A percentile compares a stretch with the other conserved stretches of the same genome.
These are phyloP conservation scores for Margarornis squamiger DNA, from an alignment of 2,797 vertebrate genomes.

Conservation along the genomic window DNA sequence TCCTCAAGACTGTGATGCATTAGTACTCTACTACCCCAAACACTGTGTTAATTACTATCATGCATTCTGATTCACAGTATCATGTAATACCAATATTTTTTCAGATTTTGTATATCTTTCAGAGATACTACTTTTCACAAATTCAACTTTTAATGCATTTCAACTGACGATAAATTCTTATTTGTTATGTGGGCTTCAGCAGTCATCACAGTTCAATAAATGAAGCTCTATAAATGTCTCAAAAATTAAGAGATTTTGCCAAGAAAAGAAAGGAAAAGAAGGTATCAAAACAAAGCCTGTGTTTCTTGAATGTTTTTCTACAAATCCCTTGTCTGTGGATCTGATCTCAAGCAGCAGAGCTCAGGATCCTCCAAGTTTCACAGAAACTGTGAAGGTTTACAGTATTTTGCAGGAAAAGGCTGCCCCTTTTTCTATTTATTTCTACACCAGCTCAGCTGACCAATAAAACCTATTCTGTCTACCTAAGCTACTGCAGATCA, in stretches of 20 bases:
- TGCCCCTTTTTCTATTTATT: not conserved
- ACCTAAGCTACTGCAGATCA: not conserved
- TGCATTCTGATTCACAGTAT: not conserved
- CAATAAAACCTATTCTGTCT: not conserved
- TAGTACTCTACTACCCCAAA: not conserved
- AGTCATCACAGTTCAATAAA: not conserved
- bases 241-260: not conserved
- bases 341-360: not conserved
- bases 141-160: not conserved
- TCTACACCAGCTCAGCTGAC: not conserved
- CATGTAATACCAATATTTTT: not conserved
- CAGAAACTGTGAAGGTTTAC: not conserved
- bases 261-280: not conserved
- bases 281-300: not conserved
- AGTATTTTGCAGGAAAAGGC: not conserved
- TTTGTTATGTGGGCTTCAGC: not conserved
- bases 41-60: not conserved
- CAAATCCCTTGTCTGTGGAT: not conserved
- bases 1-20: not conserved
- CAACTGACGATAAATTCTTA: not conserved
- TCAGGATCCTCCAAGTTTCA: not conserved
- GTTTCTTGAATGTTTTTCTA: not conserved
- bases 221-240: not conserved
- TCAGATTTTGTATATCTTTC: not conserved
- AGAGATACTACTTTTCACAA: not conserved